Percentiles rank a stretch among this genome's conserved stretches.
phyloP scores from a whole-genome alignment of 2,888 invertebrate genomes.

The Lapara coniferarum region DNA sequence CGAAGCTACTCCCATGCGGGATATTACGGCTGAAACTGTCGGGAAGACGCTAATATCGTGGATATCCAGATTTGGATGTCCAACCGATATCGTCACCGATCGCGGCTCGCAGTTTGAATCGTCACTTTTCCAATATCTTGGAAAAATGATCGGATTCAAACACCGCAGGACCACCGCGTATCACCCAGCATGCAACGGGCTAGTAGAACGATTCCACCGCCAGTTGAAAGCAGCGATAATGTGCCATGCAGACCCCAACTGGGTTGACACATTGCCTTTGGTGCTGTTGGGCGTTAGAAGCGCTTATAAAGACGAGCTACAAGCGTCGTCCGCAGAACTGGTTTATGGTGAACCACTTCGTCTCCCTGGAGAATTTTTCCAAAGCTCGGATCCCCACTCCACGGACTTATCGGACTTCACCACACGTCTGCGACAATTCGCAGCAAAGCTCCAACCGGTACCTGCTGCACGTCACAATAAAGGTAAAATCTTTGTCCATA shows the following conservation, averaged over 20 bases:
- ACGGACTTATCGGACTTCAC: not conserved
- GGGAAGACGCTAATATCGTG: slow-evolving; percentile 49
- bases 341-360: slow-evolving; percentile 25
- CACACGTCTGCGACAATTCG: not conserved
- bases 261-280: slow-evolving; percentile 28
- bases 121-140: slow-evolving; percentile 27
- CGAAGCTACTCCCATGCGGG: slow-evolving; percentile 37
- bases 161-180: slow-evolving; percentile 33
- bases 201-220: slow-evolving; percentile 36
- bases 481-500: slow-evolving; percentile 26
- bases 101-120: slow-evolving; percentile 54
- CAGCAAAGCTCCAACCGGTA: not conserved
- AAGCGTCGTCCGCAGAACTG: slow-evolving; percentile 30
- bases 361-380: slow-evolving; percentile 28
- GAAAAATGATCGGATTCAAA: slow-evolving; percentile 27
- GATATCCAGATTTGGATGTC: slow-evolving; percentile 43
- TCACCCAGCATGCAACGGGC: slow-evolving; percentile 33
- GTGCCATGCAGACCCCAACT: slow-evolving; percentile 29
- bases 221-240: slow-evolving; percentile 33
- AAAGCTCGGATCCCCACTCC: not conserved
- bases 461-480: slow-evolving; percentile 27
- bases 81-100: slow-evolving; percentile 50
- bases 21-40: slow-evolving; percentile 58
- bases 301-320: slow-evolving; percentile 31
- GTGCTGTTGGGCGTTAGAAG: slow-evolving; percentile 31